Base-by-base conservation (phyloP, 2,797 vertebrate species). In the Lepilemur septentrionalis region DNA sequence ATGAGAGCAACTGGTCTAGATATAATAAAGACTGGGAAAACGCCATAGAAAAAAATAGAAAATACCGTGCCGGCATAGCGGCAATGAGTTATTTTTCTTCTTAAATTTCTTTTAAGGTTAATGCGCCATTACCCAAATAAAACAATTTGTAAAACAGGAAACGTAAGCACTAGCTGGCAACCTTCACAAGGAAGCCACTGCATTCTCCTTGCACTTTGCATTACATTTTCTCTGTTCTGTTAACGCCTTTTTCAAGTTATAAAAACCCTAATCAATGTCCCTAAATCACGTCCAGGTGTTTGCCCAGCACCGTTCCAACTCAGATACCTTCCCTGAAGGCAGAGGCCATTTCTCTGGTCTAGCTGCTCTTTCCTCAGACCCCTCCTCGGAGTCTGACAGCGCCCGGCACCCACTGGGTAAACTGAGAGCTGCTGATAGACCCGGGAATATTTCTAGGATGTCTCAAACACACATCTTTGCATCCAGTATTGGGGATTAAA, bases 391-490 rank as follows among this genome's bases (percentile, higher is more conserved):
- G 9, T 8, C 52, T 22, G 5, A 63, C 7, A 28, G 22, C 1
- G 0, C 1, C 23, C 15, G 7, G 28, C 0, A 13, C 28, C 43
- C 15, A 2, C 32, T 35, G 9, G 22, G n/a, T 57, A 35, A 35
- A 55, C 38, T 6, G 28, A 20, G 14, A 15, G 3, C 12, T 57
- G 9, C 25, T 10, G 20, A 5, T 25, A 72, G 30, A 23, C 50
- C 43, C 10, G 4, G 25, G 52, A 46, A 23, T 25, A 91, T 81
- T 28, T 17, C 32, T 38, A 9, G 59, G 43, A 46, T 23, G 32
- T 46, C 23, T 82, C 43, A 35, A 82, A 41, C 30, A 88, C 3
- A 4, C 30, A 5, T 32, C 17, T 84, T 20, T 28, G 10, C 73
- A 55, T 13, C 1, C 22, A 59, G 30, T 11, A 7, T 48, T 84